Percentiles rank a stretch among this genome's conserved stretches.
Conservation (phyloP, 2,113 vertebrate genomes). For the Phylloscopus whistleri region DNA sequence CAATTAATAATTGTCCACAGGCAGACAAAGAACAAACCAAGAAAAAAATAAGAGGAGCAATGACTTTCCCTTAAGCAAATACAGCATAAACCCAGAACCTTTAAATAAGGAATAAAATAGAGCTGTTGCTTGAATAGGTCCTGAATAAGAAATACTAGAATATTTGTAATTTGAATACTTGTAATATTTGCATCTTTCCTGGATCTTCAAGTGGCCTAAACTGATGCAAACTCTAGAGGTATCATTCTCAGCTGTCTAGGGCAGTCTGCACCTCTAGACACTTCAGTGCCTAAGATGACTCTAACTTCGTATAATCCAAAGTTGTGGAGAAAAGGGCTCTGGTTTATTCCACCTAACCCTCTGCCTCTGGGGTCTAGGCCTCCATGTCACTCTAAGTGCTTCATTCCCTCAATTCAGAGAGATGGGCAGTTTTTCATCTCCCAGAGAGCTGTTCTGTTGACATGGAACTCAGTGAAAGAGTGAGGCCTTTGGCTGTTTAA, state of each 20-base stretch:
- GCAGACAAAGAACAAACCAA: neutral
- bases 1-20: neutral
- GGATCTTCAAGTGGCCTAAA: neutral
- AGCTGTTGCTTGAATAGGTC: neutral
- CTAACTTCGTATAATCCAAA: neutral
- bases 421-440: neutral
- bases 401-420: neutral
- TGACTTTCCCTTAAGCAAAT: neutral
- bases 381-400: rapidly evolving
- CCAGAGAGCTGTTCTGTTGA: neutral
- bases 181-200: neutral
- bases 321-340: neutral
- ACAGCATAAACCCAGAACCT: neutral
- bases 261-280: neutral
- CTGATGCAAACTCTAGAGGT: neutral
- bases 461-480: neutral
- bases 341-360: neutral
- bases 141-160: neutral
- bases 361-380: neutral
- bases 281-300: neutral
- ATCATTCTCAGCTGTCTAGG: neutral
- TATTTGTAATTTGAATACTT: neutral
- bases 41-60: neutral
- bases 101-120: neutral
- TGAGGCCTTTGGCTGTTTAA: neutral